These are phyloP conservation scores for Latrodectus hesperus DNA, from an alignment of 2,888 invertebrate genomes.

Conservation along the genomic window DNA sequence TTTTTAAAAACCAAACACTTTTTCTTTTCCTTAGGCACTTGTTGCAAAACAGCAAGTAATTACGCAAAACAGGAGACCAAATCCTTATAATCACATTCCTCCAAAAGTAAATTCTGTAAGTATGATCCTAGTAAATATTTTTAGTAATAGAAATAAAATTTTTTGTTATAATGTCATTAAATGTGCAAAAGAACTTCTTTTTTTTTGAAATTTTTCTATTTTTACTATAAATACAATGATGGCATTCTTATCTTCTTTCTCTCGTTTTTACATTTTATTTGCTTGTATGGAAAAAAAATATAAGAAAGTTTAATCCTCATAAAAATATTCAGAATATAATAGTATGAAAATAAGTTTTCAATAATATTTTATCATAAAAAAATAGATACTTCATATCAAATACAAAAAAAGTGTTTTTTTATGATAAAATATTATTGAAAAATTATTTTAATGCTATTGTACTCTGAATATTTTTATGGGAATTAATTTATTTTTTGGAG, in stretches of 20 bases:
- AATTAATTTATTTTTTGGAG: background rate
- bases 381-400: too few species aligned
- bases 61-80: slow-evolving; percentile 50
- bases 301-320: background rate
- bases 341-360: background rate
- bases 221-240: background rate
- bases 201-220: background rate
- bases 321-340: background rate
- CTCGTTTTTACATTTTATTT: background rate
- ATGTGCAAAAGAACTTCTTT: background rate
- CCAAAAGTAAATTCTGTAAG: slow-evolving; percentile 66
- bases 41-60: slow-evolving; percentile 69
- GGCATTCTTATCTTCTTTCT: background rate
- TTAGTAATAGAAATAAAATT: too few species aligned
- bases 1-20: background rate
- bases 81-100: slow-evolving; percentile 63
- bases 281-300: too few species aligned
- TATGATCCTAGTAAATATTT: background rate
- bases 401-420: too few species aligned
- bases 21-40: slow-evolving; percentile 46
- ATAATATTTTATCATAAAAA: background rate
- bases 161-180: background rate
- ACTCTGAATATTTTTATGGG: background rate
- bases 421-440: background rate
- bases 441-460: background rate